Evolutionary conservation across 2,113 vertebrate species (phyloP), one percentile per base, ranked within the genome.

Genomic region (Platanista minor): DNA sequence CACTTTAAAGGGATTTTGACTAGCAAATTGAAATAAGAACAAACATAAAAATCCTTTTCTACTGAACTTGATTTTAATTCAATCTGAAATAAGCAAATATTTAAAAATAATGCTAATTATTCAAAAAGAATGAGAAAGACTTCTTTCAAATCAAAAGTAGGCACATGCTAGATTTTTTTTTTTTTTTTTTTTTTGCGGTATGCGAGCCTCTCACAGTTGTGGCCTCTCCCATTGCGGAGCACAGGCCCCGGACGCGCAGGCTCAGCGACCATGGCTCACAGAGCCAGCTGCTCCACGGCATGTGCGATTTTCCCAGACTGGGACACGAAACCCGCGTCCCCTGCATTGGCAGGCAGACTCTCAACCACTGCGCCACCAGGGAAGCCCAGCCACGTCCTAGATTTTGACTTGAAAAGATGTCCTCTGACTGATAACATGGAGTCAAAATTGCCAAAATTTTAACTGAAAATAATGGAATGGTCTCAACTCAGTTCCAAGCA

Each of bases 11-110:
- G 74, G 27, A 81, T 90, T 90, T 69, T 94, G 89, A 88, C 82
- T 80, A 86, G 52, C 18, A 91, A 95, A 95, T 90, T 87, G 62
- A 84, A 95, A 83, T 92, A 69, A 83, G 85, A 97, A 75, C 36
- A 97, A 67, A 81, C 78, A 33, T n/a, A 80, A 87, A 95, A 77
- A 74, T 57, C 18, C n/a, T 90, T 96, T 96, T 62, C 62, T 77
- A 54, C 64, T 72, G 66, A 95, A 62, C 52, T 87, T 67, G 59
- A 33, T 61, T 96, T 83, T 89, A 91, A 91, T 89, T 92, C 31
- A 49, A 66, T 80, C 71, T 92, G 84, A 96, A 95, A 87, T 80
- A 90, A 96, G 75, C 20, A 85, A 84, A 52, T 80, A 41, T 87
- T 97, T 92, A 29, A 93, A 97, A 96, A 82, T 41, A 83, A 93